Evolutionary conservation across 2,113 vertebrate genomes (phyloP).

Genomic region (Chaetura pelagica): DNA sequence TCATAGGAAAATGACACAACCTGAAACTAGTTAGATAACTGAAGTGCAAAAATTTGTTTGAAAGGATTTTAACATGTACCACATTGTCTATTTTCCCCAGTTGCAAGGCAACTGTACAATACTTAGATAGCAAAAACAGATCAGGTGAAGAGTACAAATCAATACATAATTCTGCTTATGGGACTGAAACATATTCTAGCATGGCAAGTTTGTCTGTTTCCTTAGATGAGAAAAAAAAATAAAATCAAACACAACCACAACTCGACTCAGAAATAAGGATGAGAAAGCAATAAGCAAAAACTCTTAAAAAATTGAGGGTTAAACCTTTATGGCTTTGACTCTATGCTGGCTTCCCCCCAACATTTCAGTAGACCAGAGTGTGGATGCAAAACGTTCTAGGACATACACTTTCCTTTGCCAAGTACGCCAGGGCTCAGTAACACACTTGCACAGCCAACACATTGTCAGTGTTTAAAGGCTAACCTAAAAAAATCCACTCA

Average conservation of each 20-base stretch:
- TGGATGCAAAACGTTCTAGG: not conserved
- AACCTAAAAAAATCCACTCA: not conserved
- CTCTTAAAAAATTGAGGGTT: not conserved
- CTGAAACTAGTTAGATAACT: not conserved
- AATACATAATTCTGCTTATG: not conserved
- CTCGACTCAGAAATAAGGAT: not conserved
- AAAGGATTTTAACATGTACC: not conserved
- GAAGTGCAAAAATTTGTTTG: not conserved
- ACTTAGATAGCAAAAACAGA: not conserved
- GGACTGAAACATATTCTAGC: not conserved
- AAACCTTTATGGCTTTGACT: not conserved
- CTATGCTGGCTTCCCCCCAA: not conserved
- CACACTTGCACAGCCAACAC: not conserved
- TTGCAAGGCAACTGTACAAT: not conserved
- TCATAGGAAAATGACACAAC: not conserved
- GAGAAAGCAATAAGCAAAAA: not conserved
- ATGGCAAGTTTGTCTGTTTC: not conserved
- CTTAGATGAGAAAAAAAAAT: accelerated
- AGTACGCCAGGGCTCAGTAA: not conserved
- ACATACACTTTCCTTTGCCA: not conserved
- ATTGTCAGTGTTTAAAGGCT: not conserved
- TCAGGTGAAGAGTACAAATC: not conserved
- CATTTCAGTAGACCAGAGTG: not conserved
- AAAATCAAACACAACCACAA: not conserved
- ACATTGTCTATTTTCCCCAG: not conserved